phyloP scores from a whole-genome alignment of 2,888 invertebrate species.

The Cylloceria caligata region DNA sequence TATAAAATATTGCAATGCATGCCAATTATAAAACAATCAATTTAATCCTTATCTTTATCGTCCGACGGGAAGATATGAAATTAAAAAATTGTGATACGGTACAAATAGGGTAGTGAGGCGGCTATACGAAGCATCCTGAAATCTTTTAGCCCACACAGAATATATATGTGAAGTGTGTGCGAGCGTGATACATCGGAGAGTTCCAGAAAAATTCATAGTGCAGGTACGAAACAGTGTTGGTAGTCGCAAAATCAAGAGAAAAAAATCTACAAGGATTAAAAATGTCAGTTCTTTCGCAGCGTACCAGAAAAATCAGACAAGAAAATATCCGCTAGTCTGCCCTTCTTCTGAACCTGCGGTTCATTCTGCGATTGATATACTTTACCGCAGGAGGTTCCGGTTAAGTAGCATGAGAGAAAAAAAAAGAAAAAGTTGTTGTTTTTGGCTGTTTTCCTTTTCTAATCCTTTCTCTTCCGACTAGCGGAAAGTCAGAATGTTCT shows the following conservation, averaged over 20 bases:
- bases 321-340: conserved; percentile 94
- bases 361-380: conserved; percentile 91
- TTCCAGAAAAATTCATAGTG: conserved; percentile 45
- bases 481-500: neutral
- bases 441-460: conserved; percentile 38
- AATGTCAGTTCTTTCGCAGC: conserved; percentile 77
- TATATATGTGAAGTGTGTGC: conserved; percentile 5
- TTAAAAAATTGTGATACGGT: neutral
- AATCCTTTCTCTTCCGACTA: conserved; percentile 36
- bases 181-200: conserved; percentile 32
- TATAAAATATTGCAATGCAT: conserved; percentile 31
- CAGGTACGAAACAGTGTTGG: conserved; percentile 13
- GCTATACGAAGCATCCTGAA: conserved; percentile 6
- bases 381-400: conserved; percentile 85
- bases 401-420: conserved; percentile 87
- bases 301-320: conserved; percentile 92
- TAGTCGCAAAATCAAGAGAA: conserved; percentile 53
- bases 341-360: conserved; percentile 90
- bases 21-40: conserved; percentile 23
- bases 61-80: neutral
- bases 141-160: conserved; percentile 30
- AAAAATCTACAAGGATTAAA: conserved; percentile 62
- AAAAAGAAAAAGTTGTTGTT: conserved; percentile 74
- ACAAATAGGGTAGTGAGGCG: conserved; percentile 16
- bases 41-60: neutral